phyloP scores from a whole-genome alignment of 2,797 vertebrate species.

The Gymnocypris eckloni region DNA sequence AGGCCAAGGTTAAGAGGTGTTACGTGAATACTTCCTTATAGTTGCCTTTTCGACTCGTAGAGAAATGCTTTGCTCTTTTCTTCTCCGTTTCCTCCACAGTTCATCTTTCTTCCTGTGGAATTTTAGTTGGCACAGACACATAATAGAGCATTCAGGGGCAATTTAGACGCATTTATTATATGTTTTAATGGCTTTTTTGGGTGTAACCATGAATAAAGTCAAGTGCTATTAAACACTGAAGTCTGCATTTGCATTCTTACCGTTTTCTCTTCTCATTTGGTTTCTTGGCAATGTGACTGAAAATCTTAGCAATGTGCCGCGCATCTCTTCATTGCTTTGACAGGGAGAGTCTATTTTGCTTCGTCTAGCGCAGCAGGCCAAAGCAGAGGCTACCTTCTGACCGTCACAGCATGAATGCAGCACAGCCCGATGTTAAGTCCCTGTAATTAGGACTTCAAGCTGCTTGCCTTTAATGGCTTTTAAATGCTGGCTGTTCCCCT shows the following conservation, averaged over 20 bases:
- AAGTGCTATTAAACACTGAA: not conserved
- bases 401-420: constrained; percentile 72
- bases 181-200: constrained; percentile 32
- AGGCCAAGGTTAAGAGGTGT: constrained; percentile 23
- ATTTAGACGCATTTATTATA: constrained; percentile 39
- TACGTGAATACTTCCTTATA: constrained; percentile 14
- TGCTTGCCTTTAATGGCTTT: constrained; percentile 76
- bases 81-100: constrained; percentile 12
- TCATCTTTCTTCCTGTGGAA: constrained; percentile 38
- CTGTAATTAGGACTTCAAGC: constrained; percentile 82
- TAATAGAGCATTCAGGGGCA: constrained; percentile 5
- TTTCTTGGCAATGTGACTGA: constrained; percentile 36
- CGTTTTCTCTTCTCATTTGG: constrained; percentile 27
- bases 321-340: constrained; percentile 1
- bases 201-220: constrained; percentile 8
- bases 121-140: constrained; percentile 22
- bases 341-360: constrained; percentile 63
- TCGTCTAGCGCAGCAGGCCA: constrained; percentile 65
- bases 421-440: constrained; percentile 72
- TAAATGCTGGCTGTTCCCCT: constrained; percentile 66
- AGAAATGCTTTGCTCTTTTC: constrained; percentile 6
- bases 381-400: constrained; percentile 74
- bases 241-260: constrained; percentile 31
- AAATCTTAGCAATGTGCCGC: constrained; percentile 21
- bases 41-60: not conserved